Conservation (phyloP, 2,797 vertebrate genomes). For the Megalops cyprinoides region DNA sequence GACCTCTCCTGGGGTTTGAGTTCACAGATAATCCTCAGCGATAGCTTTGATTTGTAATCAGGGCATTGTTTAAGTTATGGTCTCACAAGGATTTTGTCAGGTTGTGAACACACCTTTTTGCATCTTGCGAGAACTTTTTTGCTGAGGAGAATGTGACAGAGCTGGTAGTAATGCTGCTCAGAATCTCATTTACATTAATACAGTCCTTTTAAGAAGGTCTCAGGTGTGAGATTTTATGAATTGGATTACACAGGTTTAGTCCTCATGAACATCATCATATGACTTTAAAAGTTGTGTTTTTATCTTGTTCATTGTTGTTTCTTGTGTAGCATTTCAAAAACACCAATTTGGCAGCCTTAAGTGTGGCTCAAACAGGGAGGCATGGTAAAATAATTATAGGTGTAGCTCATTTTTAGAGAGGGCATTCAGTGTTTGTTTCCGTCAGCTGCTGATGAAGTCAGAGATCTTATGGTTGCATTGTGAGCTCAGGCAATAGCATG, state of each 20-base stretch:
- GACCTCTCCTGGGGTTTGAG: not conserved
- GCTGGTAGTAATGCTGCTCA: not conserved
- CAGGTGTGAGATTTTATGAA: not conserved
- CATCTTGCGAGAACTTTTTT: not conserved
- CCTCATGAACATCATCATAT: too few species aligned
- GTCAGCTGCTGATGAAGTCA: constrained; percentile 28
- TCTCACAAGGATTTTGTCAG: not conserved
- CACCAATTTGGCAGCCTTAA: constrained; percentile 5
- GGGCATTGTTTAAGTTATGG: not conserved
- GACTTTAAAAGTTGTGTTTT: not conserved
- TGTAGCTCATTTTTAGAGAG: constrained; percentile 31
- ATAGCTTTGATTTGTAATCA: not conserved
- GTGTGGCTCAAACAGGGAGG: constrained; percentile 22
- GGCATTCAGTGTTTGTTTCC: constrained; percentile 20
- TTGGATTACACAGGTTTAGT: too few species aligned
- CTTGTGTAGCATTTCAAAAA: not conserved
- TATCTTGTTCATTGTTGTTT: not conserved
- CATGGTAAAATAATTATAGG: constrained; percentile 34
- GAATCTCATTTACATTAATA: not conserved
- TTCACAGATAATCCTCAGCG: not conserved
- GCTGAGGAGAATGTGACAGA: not conserved
- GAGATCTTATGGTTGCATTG: not conserved
- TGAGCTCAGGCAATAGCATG: constrained; percentile 29
- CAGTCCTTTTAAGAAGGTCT: not conserved
- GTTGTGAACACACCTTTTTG: not conserved